These are phyloP conservation scores for Cliona cf. orientalis DNA, from an alignment of 37 sponge, comb jelly and placozoan species.

Conservation along the genomic window DNA sequence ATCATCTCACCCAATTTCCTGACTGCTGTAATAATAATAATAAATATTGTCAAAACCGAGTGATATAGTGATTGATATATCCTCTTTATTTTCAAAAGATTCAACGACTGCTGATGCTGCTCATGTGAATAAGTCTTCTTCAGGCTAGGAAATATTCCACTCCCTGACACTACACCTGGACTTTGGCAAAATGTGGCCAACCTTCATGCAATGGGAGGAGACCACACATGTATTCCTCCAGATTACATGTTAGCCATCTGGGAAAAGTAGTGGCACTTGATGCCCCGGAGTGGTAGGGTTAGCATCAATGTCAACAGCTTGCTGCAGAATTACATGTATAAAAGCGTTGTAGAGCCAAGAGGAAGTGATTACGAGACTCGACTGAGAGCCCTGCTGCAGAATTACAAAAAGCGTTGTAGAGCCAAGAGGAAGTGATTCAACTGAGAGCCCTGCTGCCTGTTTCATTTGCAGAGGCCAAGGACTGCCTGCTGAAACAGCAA, in stretches of 20 bases:
- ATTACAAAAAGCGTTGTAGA: slow-evolving; percentile 43
- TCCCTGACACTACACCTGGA: slow-evolving; percentile 45
- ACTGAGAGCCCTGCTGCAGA: slow-evolving; percentile 20
- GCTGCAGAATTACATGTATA: slow-evolving; percentile 41
- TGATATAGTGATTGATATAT: neutral
- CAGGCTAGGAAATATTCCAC: slow-evolving; percentile 34
- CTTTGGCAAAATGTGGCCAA: slow-evolving; percentile 31
- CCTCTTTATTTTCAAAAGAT: neutral
- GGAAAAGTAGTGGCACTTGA: slow-evolving; percentile 48
- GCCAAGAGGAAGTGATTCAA: slow-evolving; percentile 27
- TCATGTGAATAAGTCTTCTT: too few species aligned
- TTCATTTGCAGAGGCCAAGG: slow-evolving; percentile 55
- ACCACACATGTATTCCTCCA: slow-evolving; percentile 41
- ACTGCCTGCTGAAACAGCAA: slow-evolving; percentile 56
- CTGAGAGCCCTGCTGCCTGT: slow-evolving; percentile 59
- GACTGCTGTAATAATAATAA: too few species aligned
- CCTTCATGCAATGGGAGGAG: slow-evolving; percentile 49
- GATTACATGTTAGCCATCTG: slow-evolving; percentile 40
- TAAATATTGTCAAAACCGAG: neutral
- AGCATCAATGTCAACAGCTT: slow-evolving; percentile 36
- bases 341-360: slow-evolving; percentile 27
- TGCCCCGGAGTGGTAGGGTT: slow-evolving; percentile 49
- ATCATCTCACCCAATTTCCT: too few species aligned
- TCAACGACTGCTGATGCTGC: neutral
- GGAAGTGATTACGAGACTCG: slow-evolving; percentile 12